Percentiles rank a stretch among this genome's conserved stretches.
phyloP scores from a whole-genome alignment of 1,140 invertebrate genomes.

The Orchestia grillus region DNA sequence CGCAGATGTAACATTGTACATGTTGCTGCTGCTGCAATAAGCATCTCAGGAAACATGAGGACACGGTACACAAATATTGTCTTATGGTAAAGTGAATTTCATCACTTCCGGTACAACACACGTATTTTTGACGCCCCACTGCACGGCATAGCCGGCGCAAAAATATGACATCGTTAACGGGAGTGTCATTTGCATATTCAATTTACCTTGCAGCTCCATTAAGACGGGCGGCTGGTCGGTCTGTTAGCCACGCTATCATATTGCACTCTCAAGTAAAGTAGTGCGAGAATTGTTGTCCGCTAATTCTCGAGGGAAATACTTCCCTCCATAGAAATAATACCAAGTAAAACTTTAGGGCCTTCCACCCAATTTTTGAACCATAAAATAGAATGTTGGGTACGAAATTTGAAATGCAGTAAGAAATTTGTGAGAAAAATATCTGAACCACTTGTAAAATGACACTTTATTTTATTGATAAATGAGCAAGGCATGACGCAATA shows the following conservation, averaged over 20 bases:
- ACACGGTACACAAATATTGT: neutral
- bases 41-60: neutral
- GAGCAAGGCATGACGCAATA: neutral
- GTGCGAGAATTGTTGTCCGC: neutral
- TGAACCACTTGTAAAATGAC: neutral
- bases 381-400: neutral
- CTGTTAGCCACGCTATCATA: neutral
- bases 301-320: neutral
- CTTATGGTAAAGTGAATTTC: neutral
- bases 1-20: no score
- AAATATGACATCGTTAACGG: conserved; percentile 8
- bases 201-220: neutral
- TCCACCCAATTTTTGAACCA: neutral
- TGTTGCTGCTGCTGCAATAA: neutral
- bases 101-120: neutral
- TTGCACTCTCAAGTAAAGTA: neutral
- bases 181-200: conserved; percentile 8
- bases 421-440: neutral
- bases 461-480: neutral
- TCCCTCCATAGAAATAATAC: neutral
- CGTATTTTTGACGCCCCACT: neutral
- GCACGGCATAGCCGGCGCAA: neutral
- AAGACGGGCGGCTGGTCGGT: neutral
- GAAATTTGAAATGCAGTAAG: neutral
- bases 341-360: neutral